Evolutionary conservation across 2,797 vertebrate species (phyloP), one percentile per base, ranked within the genome.

Genomic region (Melanotaenia boesemani): DNA sequence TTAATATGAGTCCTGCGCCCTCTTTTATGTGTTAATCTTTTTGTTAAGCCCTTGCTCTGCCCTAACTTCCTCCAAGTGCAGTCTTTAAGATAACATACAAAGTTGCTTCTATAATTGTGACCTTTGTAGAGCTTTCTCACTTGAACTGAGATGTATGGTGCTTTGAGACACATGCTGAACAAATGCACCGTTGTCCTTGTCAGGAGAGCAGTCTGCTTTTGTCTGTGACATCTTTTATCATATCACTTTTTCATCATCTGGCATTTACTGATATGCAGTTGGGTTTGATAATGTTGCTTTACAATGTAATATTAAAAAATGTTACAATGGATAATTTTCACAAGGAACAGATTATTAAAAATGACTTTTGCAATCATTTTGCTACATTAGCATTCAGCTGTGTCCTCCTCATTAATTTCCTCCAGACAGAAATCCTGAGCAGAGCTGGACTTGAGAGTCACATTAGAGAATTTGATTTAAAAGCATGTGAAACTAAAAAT

Each of bases 341-440:
- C 4, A 1, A 34, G n/a, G 28, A 74, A 55, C 13, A n/a, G 54
- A 67, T 63, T 54, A 57, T 50, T 78, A 44, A 76, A 79, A 79
- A 69, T 41, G 58, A 52, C 39, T 71, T 79, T 74, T 75, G 15
- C 46, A 22, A 44, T 70, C 18, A 56, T 77, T 67, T 59, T 30
- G 37, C 34, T 18, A 5, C 37, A 54, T 67, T 36, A 39, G 28
- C 57, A 56, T 48, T 80, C 57, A 76, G 50, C 59, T 58, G 34
- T 50, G 52, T 70, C 24, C 34, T 26, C 70, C 46, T 77, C 55
- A 77, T 79, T 59, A 60, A 62, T 70, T 70, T 60, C 55, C 13
- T 24, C 26, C 56, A 12, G 2, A 28, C 61, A 71, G 59, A 63
- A 46, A 39, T 57, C 44, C 8, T 52, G 46, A 79, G 39, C 46